Evolutionary conservation across 2,113 vertebrate genomes (phyloP).

Genomic region (Periophthalmodon schlosseri): DNA sequence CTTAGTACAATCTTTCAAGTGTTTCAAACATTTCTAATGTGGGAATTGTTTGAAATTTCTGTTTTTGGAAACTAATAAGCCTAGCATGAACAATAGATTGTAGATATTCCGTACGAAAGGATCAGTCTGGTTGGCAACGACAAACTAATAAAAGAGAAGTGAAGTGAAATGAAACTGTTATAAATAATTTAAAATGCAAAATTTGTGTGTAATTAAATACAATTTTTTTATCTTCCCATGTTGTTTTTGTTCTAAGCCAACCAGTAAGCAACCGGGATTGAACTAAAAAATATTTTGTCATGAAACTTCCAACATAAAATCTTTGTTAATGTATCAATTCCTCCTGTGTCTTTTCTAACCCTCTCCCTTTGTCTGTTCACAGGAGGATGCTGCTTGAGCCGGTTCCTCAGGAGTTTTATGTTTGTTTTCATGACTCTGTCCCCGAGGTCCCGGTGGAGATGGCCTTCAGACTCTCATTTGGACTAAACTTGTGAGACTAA

Average conservation of each 20-base stretch:
- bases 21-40: background rate
- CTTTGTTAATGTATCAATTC: background rate
- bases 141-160: no score
- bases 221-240: no score
- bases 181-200: no score
- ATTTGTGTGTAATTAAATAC: no score
- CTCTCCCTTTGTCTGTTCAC: constrained; percentile 27
- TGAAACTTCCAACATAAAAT: background rate
- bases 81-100: background rate
- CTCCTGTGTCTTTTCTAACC: background rate
- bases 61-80: no score
- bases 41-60: no score
- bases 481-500: constrained; percentile 78
- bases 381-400: constrained; percentile 91
- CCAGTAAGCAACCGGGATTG: no score
- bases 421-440: constrained; percentile 96
- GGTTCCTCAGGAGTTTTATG: constrained; percentile 91
- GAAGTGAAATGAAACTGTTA: no score
- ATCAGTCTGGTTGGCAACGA: background rate
- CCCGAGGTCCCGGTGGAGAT: constrained; percentile 90
- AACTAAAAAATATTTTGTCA: no score
- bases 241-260: no score
- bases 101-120: background rate
- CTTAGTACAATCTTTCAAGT: no score
- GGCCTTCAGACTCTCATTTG: constrained; percentile 94